phyloP scores from a whole-genome alignment of 2,888 invertebrate species.

The Augiades crinisus region DNA sequence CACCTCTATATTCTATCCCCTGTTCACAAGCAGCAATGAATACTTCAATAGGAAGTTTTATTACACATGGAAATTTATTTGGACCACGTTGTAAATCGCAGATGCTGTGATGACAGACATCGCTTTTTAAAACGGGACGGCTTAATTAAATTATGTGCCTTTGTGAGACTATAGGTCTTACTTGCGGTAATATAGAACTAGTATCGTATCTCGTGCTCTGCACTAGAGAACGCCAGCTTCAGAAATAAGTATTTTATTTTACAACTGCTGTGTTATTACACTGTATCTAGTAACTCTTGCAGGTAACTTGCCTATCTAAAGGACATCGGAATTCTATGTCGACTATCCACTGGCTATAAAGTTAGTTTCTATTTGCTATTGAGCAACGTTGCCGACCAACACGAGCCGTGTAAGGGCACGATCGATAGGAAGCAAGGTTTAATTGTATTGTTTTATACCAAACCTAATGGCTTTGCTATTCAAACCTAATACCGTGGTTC shows the following conservation, averaged over 20 bases:
- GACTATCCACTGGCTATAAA: constrained; percentile 6
- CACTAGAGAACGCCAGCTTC: neutral
- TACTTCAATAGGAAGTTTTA: too few species aligned
- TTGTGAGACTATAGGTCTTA: too few species aligned
- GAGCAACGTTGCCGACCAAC: constrained; percentile 42
- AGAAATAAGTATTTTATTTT: neutral
- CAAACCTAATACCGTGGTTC: constrained; percentile 8
- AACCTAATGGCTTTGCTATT: constrained; percentile 7
- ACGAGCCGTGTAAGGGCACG: constrained; percentile 53
- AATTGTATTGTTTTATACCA: constrained; percentile 52
- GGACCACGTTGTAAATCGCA: too few species aligned
- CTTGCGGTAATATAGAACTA: too few species aligned
- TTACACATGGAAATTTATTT: too few species aligned
- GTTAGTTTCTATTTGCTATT: constrained; percentile 36
- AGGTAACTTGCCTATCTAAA: constrained; percentile 19
- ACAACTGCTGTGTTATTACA: neutral
- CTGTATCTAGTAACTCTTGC: neutral
- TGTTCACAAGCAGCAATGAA: too few species aligned
- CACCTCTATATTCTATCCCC: too few species aligned
- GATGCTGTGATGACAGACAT: too few species aligned
- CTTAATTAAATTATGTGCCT: too few species aligned
- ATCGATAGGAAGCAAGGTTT: constrained; percentile 49
- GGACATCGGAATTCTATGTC: constrained; percentile 28
- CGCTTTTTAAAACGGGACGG: too few species aligned
- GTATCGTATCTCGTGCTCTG: too few species aligned